Evolutionary conservation across 1,140 invertebrate species (phyloP), one percentile per base, ranked within the genome.

Genomic region (Drosophila cardini): DNA sequence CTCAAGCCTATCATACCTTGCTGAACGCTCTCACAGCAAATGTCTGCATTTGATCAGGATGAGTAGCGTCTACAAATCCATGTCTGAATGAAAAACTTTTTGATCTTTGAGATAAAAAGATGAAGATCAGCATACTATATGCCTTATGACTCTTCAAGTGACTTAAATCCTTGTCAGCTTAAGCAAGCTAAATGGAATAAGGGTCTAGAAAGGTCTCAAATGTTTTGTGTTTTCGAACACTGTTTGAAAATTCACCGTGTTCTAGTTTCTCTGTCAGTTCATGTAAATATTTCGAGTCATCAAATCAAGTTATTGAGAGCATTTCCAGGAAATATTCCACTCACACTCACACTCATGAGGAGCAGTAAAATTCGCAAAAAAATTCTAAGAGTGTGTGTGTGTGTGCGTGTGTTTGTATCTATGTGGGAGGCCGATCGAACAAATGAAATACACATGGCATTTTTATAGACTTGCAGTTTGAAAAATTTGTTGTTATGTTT

Each of bases 401-500:
- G 21, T 26, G 21, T 21, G 21, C 4, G 21, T 26, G 21, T 0
- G 13, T n/a, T 26, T 15, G 11, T 50, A 18, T 48, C 46, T 26
- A 6, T 26, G 48, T 30, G 48, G 57, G 43, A 34, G 56, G 56
- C 26, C 18, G 56, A 57, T 43, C 11, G 36, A 30, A 36, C 30
- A 48, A 10, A 4, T 10, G 16, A 36, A 15, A 55, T 32, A 40
- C 40, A 18, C 0, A 10, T 52, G 48, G n/a, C 13, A 34, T 48
- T 36, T 61, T 61, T 42, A 63, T 63, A 16, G 48, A 63, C 61
- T 53, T 52, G 32, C 48, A 43, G 26, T 40, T 10, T 6, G 15
- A 38, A 55, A n/a, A 16, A 11, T n/a, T n/a, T 1, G 26, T 11
- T 40, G 36, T 30, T 53, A 52, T 63, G 11, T 36, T 18, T 34